Evolutionary conservation across 2,888 invertebrate genomes (phyloP), one percentile per base, ranked within the genome.

Genomic region (Apoda limacodes): DNA sequence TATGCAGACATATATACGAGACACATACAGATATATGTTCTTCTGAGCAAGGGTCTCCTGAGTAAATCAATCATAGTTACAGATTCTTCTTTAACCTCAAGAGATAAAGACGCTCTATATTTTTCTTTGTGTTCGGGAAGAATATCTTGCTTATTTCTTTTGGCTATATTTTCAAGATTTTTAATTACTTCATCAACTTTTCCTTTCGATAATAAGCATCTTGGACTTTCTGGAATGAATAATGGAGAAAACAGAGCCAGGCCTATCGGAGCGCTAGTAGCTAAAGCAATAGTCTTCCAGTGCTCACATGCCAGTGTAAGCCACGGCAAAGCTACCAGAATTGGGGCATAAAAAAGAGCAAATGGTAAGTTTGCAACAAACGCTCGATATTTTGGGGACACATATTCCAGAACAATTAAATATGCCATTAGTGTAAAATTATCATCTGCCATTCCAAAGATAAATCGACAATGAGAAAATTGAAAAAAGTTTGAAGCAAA

Each of bases 381-480:
- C n/a, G n/a, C 47, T 34, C 72, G 61, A 31, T 72, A 65, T 40
- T 60, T 71, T 3, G 72, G 71, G 9, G 62, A 63, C 2, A 60
- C 52, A 36, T 64, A 71, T 43, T 74, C 74, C 19, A 74, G 39
- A 10, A 62, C 51, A 1, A 71, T 37, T n/a, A n/a, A n/a, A n/a
- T n/a, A n/a, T n/a, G n/a, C n/a, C n/a, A n/a, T n/a, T n/a, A n/a
- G n/a, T n/a, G 70, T 62, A 38, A 66, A 71, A 33, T 63, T 68
- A 29, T 72, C 72, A 24, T 66, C 70, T 3, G 66, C 58, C 52
- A 71, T 60, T 9, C 72, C 72, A 49, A 69, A 55, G 14, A 74
- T 46, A 35, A 74, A 67, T 19, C 72, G 53, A 25, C 60, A 62
- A 3, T 62, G 35, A 2, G 58, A 39, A 30, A 74, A 74, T 30